Evolutionary conservation across 1,140 invertebrate species (phyloP).

Genomic region (Asobara japonica): DNA sequence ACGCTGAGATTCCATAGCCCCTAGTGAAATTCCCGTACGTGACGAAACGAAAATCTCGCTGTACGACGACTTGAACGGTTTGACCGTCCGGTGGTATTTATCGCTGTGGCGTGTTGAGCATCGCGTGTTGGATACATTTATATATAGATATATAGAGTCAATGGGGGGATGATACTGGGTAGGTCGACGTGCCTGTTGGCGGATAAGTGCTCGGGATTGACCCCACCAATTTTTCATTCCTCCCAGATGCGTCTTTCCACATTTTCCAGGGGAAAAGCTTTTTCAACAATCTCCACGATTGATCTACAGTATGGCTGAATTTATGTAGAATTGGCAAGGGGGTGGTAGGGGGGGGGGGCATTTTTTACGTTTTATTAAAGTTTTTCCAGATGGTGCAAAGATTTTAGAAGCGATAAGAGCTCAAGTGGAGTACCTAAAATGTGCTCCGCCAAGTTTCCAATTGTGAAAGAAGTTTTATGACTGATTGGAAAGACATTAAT

Average conservation of each 20-base stretch:
- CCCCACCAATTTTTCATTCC: constrained; percentile 20
- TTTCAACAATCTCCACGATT: constrained; percentile 21
- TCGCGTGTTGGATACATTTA: not conserved
- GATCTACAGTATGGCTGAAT: not conserved
- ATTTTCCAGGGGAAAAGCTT: not conserved
- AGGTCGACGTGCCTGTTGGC: constrained; percentile 15
- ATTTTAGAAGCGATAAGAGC: not conserved
- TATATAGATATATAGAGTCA: not conserved
- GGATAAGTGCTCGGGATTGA: constrained; percentile 21
- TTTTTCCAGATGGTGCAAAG: constrained; percentile 12
- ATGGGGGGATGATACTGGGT: not conserved
- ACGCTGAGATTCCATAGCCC: not conserved
- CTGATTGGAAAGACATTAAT: no score
- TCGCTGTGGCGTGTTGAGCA: constrained; percentile 23
- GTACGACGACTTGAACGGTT: not conserved
- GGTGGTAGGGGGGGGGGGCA: not conserved
- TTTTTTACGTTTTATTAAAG: not conserved
- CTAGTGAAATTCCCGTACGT: constrained; percentile 33
- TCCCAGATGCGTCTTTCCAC: not conserved
- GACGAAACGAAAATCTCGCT: constrained; percentile 32
- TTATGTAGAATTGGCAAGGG: not conserved
- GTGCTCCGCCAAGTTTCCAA: no score
- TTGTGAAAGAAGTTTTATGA: no score
- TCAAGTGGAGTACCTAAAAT: not conserved
- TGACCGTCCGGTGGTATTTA: constrained; percentile 23